Base-by-base conservation (phyloP, 2,888 invertebrate species). In the Reticulitermes lucifugus region DNA sequence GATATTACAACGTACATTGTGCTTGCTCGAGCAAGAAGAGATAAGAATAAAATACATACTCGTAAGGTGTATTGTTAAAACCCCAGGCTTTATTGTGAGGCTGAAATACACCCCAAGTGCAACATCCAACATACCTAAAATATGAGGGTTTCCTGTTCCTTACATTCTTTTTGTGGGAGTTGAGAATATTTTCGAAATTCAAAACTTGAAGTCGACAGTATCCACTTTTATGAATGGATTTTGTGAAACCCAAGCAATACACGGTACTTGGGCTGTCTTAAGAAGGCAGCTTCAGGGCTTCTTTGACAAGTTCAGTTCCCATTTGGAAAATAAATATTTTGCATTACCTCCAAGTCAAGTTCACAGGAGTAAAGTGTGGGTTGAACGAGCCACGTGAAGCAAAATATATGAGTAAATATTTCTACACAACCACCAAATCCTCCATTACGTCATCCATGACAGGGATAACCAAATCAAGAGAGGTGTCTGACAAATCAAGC, bases 301-400 rank as follows among this genome's bases (percentile, higher is more conserved):
- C 80, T 80, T 51, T 60, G 80, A 80, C 80, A 80, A 60, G 60
- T 59, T 80, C 59, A 80, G 60, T 18, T 60, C 60, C 46, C 60
- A n/a, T 35, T 35, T 35, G 35, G 6, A 25, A 65, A 2, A 7
- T 2, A 4, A 14, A 12, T 5, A n/a, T 7, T 9, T 65, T 5
- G 0, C n/a, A 10, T 65, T 6, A 7, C 55, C 1, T 18, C 55
- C 5, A 55, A 18, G 18, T 18, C 55, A 55, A n/a, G n/a, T 25
- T n/a, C 25, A 65, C 12, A 65, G 55, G 4, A 46, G 46, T 5
- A 46, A 12, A 6, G 46, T 46, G 4, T 46, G 46, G 1, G 65
- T 0, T 25, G 65, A 65, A n/a, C 25, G 4, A 65, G 65, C n/a
- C 65, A 65, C 4, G 25, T 25, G 25, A 65, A 65, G 25, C 65